phyloP scores from a whole-genome alignment of 2,797 vertebrate species.

The Darevskia mixta region DNA sequence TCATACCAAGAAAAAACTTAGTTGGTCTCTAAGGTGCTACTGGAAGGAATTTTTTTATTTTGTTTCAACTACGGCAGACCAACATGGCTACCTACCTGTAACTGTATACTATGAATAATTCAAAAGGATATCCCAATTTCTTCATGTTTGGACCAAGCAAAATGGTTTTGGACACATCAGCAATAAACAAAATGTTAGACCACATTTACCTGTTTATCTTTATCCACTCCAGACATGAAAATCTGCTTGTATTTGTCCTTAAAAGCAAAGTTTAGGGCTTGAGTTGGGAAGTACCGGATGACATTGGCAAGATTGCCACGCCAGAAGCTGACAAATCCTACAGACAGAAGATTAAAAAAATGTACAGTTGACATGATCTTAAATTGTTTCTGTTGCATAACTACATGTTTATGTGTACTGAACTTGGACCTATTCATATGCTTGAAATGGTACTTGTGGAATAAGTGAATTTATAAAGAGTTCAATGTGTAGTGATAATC shows the following conservation, averaged over 20 bases:
- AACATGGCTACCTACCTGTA: no score
- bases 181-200: not conserved
- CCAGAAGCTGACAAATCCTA: conserved; percentile 72
- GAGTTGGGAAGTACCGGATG: conserved; percentile 69
- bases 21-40: no score
- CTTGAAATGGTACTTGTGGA: not conserved
- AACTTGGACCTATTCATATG: not conserved
- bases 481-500: no score
- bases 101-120: not conserved
- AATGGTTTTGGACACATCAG: not conserved
- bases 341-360: conserved; percentile 37
- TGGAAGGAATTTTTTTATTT: no score
- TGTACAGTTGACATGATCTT: not conserved
- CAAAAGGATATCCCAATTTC: not conserved
- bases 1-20: no score
- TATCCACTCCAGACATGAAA: conserved; percentile 67
- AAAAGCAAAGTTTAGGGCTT: conserved; percentile 76
- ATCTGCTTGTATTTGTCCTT: conserved; percentile 74
- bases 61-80: no score
- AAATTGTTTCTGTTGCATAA: not conserved
- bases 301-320: conserved; percentile 67
- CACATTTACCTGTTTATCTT: conserved; percentile 73
- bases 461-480: no score
- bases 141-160: not conserved
- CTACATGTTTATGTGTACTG: conserved; percentile 8